Base-by-base conservation (phyloP, 1,140 invertebrate species). In the Drosophila cardini region DNA sequence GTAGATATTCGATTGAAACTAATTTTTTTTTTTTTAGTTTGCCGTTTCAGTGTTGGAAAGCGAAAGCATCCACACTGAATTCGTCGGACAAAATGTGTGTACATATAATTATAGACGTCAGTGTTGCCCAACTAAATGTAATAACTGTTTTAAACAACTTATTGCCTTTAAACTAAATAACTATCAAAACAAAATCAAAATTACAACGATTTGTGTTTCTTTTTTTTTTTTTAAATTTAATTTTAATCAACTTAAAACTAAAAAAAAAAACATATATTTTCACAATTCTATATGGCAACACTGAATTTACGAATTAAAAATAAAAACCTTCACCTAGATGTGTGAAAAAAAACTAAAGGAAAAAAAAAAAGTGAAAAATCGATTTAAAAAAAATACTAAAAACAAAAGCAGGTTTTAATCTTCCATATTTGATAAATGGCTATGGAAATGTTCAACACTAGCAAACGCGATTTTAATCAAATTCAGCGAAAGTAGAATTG, bases 401-500 rank as follows among this genome's bases (percentile, higher is more conserved):
- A 62, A 65, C 21, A 36, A 69, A 68, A 73, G n/a, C 64, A 61
- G 64, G 56, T 73, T 69, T 73, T 68, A 73, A 73, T 55, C 38
- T 73, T 48, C 56, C 63, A 58, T 68, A 68, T 55, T 53, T 32
- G 18, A 36, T 40, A 34, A 26, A 11, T 38, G 52, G 57, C 48
- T 55, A 68, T 68, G 56, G 48, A 38, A 40, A 46, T 55, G 53
- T 73, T 73, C 71, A 69, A 73, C 58, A 73, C 56, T 68, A 60
- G 71, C 63, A 73, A 61, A 61, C 56, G 71, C 64, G 56, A 69
- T 73, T 73, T 69, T 61, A 70, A 73, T 73, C 64, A 69, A 73
- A 61, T 61, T 55, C 57, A 61, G 56, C 50, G 64, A 69, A 55
- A 34, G 71, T 69, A 64, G 65, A 73, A 73, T 73, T 68, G 71